Percentiles rank a stretch among this genome's conserved stretches.
phyloP scores from a whole-genome alignment of 2,888 invertebrate species.

The Nomada fucata region DNA sequence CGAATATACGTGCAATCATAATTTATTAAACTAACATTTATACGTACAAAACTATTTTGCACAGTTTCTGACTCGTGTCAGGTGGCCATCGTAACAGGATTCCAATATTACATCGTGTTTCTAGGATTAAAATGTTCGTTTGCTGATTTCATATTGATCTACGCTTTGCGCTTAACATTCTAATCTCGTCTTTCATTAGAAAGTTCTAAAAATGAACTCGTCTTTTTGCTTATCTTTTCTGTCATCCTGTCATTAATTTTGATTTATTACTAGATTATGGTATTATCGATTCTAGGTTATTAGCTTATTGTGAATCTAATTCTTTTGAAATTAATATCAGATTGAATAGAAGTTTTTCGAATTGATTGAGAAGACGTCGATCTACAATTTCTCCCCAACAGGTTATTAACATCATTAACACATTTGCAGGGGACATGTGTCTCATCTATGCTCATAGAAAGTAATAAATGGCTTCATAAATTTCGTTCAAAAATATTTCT shows the following conservation, averaged over 20 bases:
- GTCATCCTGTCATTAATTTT: conserved; percentile 19
- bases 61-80: too few species aligned
- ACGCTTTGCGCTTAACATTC: conserved; percentile 23
- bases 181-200: conserved; percentile 37
- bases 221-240: conserved; percentile 22
- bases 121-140: conserved; percentile 23
- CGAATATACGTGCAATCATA: too few species aligned
- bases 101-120: conserved; percentile 29
- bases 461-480: background rate
- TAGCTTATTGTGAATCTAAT: background rate
- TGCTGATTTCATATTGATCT: conserved; percentile 46
- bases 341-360: background rate
- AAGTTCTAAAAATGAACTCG: conserved; percentile 11
- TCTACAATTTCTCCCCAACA: background rate
- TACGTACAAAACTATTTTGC: too few species aligned
- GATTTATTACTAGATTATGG: conserved; percentile 31
- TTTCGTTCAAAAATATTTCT: background rate
- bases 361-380: background rate
- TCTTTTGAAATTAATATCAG: background rate
- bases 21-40: too few species aligned
- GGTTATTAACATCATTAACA: background rate
- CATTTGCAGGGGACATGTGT: background rate
- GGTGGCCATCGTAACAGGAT: background rate
- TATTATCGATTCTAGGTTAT: background rate
- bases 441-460: background rate